phyloP scores from a whole-genome alignment of 2,888 invertebrate species.

The Gymnoscelis rufifasciata region DNA sequence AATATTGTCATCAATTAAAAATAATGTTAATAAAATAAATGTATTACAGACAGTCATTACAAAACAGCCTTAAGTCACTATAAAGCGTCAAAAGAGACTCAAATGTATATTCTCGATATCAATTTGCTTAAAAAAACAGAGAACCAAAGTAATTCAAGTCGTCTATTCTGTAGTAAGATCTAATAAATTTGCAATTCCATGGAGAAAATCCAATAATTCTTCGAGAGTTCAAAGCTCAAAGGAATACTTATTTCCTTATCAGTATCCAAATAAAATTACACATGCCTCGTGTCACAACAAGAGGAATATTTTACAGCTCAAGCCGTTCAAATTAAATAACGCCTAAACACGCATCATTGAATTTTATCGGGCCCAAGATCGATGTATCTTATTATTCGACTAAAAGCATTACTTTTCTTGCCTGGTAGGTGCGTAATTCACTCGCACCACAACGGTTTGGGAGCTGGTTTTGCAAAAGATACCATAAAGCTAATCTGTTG shows the following conservation, averaged over 20 bases:
- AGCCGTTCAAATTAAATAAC: slow-evolving; percentile 12
- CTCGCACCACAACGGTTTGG: slow-evolving; percentile 13
- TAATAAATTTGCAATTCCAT: too few species aligned
- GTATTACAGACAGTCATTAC: too few species aligned
- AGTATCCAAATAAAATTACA: slow-evolving; percentile 6
- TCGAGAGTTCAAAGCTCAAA: background rate
- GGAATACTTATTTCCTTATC: background rate
- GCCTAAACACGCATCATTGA: slow-evolving; percentile 19
- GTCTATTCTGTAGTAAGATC: too few species aligned
- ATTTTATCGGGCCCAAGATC: slow-evolving; percentile 23
- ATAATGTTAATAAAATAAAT: too few species aligned
- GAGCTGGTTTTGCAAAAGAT: slow-evolving; percentile 6
- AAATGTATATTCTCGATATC: too few species aligned
- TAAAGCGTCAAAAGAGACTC: too few species aligned
- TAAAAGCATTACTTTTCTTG: slow-evolving; percentile 30
- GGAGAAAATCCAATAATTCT: too few species aligned
- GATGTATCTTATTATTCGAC: slow-evolving; percentile 26
- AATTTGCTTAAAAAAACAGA: too few species aligned
- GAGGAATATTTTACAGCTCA: slow-evolving; percentile 12
- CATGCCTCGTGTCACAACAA: slow-evolving; percentile 11
- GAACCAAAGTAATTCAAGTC: too few species aligned
- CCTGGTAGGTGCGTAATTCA: slow-evolving; percentile 26
- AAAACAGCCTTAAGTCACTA: too few species aligned
- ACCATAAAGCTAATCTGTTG: background rate
- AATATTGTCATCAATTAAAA: too few species aligned